Evolutionary conservation across 2,113 vertebrate species (phyloP).

Genomic region (Conger conger): DNA sequence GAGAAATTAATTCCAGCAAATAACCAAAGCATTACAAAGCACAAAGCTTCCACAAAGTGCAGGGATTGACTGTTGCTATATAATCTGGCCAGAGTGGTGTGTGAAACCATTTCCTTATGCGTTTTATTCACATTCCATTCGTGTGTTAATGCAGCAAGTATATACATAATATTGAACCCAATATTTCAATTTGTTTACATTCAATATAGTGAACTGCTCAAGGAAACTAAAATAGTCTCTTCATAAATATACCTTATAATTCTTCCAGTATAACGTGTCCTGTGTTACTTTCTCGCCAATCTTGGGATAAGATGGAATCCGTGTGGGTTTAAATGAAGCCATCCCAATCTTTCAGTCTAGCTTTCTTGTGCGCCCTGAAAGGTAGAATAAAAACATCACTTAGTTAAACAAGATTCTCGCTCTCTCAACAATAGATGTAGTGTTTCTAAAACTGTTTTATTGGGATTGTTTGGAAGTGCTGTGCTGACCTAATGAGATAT

Average conservation of each 20-base stretch:
- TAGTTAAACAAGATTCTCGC: not conserved
- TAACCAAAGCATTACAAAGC: not conserved
- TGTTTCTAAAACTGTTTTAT: no score
- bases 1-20: conserved; percentile 25
- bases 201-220: not conserved
- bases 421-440: no score
- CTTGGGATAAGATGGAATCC: conserved; percentile 77
- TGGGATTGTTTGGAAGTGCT: no score
- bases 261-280: conserved; percentile 92
- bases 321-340: conserved; percentile 85
- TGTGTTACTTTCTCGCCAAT: conserved; percentile 82
- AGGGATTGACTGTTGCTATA: no score
- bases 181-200: no score
- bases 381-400: not conserved
- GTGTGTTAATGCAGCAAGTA: no score
- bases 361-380: conserved; percentile 3
- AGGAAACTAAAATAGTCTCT: not conserved
- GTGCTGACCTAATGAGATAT: no score
- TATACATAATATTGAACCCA: no score
- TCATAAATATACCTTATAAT: conserved; percentile 82
- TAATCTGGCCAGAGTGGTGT: no score
- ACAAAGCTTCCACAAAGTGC: no score
- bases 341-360: conserved; percentile 58
- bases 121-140: no score
- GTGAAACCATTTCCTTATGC: no score